phyloP scores from a whole-genome alignment of 2,113 vertebrate species.

The Trogon surrucura region DNA sequence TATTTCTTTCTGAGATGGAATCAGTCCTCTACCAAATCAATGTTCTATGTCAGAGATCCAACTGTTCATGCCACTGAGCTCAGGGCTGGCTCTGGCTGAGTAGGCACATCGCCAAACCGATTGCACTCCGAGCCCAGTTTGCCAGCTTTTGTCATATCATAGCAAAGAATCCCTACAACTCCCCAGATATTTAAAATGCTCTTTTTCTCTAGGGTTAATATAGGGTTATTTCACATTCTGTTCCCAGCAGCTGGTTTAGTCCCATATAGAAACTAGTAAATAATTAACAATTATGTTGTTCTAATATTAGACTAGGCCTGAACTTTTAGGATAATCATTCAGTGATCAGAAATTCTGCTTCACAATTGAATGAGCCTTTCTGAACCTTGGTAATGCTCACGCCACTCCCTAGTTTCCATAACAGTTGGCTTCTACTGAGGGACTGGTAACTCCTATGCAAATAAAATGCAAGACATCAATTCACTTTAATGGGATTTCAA shows the following conservation, averaged over 20 bases:
- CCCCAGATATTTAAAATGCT: not conserved
- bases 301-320: not conserved
- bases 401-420: not conserved
- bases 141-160: not conserved
- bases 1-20: not conserved
- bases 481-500: not conserved
- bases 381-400: not conserved
- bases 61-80: not conserved
- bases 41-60: not conserved
- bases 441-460: not conserved
- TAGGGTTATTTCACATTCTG: not conserved
- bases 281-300: not conserved
- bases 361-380: not conserved
- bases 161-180: not conserved
- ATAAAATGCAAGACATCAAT: not conserved
- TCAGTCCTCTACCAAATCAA: not conserved
- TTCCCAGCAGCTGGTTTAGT: not conserved
- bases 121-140: not conserved
- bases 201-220: not conserved
- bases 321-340: not conserved
- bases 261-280: not conserved
- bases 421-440: not conserved
- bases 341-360: not conserved
- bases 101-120: not conserved
- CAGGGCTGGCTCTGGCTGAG: not conserved